Evolutionary conservation across 2,888 invertebrate genomes (phyloP).

Genomic region (Machimus rusticus): DNA sequence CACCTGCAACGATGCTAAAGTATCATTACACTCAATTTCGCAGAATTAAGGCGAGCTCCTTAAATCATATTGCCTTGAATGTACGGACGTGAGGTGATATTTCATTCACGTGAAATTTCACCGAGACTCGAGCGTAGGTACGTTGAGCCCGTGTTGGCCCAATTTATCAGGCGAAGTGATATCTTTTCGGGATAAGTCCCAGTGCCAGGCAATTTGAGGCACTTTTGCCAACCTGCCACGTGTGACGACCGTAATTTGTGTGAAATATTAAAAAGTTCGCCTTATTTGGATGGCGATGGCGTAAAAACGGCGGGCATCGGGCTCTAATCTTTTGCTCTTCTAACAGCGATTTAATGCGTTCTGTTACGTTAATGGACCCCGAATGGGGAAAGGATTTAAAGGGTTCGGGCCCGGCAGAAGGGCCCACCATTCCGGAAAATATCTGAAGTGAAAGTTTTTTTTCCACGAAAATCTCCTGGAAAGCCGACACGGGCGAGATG

Average conservation of each 20-base stretch:
- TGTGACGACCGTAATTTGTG: slow-evolving; percentile 15
- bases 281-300: not conserved
- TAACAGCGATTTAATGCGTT: slow-evolving; percentile 22
- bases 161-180: slow-evolving; percentile 29
- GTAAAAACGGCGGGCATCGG: not conserved
- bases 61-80: slow-evolving; percentile 1
- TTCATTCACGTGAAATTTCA: slow-evolving; percentile 22
- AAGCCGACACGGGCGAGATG: not conserved
- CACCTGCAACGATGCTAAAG: not conserved
- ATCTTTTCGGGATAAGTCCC: not conserved
- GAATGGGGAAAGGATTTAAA: not conserved
- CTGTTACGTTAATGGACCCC: slow-evolving; percentile 14
- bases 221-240: not conserved
- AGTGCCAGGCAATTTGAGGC: slow-evolving; percentile 12
- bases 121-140: not conserved
- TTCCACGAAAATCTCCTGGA: not conserved
- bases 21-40: slow-evolving; percentile 19
- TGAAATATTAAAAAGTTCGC: slow-evolving; percentile 21
- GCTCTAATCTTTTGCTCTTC: not conserved
- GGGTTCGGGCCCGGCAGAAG: not conserved
- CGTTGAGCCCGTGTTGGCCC: not conserved
- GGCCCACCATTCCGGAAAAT: not conserved
- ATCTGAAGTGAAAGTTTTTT: not conserved
- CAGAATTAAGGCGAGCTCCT: not conserved
- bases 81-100: slow-evolving; percentile 4